Base-by-base conservation (phyloP, 37 sponge, comb jelly and placozoan genomes). In the Ephydatia muelleri region DNA sequence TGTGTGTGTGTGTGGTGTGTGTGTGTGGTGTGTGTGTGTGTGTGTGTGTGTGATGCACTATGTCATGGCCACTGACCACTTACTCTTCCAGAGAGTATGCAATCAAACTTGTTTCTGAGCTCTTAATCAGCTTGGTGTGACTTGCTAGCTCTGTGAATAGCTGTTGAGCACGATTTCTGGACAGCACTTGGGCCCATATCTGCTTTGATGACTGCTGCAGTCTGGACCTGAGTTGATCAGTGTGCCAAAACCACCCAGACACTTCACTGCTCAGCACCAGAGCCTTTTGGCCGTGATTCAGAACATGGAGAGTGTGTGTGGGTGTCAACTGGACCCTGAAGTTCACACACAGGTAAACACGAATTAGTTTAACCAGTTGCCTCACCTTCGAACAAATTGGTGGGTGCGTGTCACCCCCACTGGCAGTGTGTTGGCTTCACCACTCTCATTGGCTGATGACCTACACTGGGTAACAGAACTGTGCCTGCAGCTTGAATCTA, bases 191-290 rank as follows among this genome's bases (percentile, higher is more conserved):
- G 0, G 77, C 77, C 84, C 84, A 84, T 28, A 75, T 40, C 68
- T 38, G 84, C 34, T 67, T 68, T 48, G 65, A 57, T 12, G 25
- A 26, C 79, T 68, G 72, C 22, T 72, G 31, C 49, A 72, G 72
- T 65, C 68, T 79, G 72, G 73, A 67, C 72, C 70, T 48, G 65
- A 86, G 75, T 6, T 73, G 87, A 39, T 86, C 87, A n/a, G 38
- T 30, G 14, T 86, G 75, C 87, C 87, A 86, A 75, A 86, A 86
- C 87, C 87, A 86, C 26, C 43, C 30, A 3, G 87, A 86, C 32
- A 86, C 73, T 76, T 86, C 80, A 25, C 19, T n/a, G 30, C 87
- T 86, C 40, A 86, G 38, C 36, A 65, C 21, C 73, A 35, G 75
- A 26, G 87, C 81, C 2, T 40, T 26, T 26, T 71, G 40, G 35